Base-by-base conservation (phyloP, 1,140 invertebrate species). In the Drosophila pandora region DNA sequence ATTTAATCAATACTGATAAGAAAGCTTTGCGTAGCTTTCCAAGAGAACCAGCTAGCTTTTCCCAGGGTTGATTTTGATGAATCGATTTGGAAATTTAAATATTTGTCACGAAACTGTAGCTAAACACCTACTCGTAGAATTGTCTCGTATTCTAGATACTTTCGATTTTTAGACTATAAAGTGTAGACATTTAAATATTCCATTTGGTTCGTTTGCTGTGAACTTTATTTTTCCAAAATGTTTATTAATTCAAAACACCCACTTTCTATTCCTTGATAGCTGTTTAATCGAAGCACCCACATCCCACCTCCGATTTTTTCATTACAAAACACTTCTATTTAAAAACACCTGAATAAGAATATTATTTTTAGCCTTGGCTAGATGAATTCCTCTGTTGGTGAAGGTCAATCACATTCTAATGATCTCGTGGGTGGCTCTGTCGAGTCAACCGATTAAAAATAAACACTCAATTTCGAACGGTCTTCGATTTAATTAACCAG, bases 1-100 rank as follows among this genome's bases (percentile, higher is more conserved):
- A 69, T 69, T 69, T 69, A 69, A 69, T 69, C 67, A 69, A 69
- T 69, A 69, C 32, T 69, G 67, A 69, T 69, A 69, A 69, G 67
- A 8, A 69, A 69, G 67, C 67, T 69, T 68, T 55, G 12, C 2
- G 1, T 10, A 68, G 65, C 65, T 69, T 69, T 67, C 3, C 1
- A 1, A 10, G 13, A 8, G 0, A 22, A 6, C 13, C 9, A 5
- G 2, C 13, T 23, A 69, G 65, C 65, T 69, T 69, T 68, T 21
- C 25, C 17, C 67, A 69, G 67, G 32, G 67, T 37, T 69, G 67
- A 56, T 69, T 69, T 69, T 12, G 5, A 2, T 0, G 7, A 68
- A 69, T 69, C 67, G 67, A 69, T 57, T 69, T 57, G 13, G 58
- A 53, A 58, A 37, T 37, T 37, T 37, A 3, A 37, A 32, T 10